Percentiles rank a stretch among this genome's conserved stretches.
Conservation (phyloP, 2,113 vertebrate species). For the Heptranchias perlo region DNA sequence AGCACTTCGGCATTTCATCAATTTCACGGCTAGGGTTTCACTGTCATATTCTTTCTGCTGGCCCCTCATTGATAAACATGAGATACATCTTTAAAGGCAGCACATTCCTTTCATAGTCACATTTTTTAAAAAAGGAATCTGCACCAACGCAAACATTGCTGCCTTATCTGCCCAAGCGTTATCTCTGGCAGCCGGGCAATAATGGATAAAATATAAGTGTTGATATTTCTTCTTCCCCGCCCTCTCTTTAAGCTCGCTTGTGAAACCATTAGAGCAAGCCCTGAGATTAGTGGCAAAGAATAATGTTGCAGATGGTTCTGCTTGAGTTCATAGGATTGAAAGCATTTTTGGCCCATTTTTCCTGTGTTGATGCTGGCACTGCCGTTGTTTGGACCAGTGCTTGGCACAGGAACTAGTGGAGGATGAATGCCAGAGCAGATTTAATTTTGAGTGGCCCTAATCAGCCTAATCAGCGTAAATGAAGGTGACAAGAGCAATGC, state of each 20-base stretch:
- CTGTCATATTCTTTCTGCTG: conserved; percentile 61
- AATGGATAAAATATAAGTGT: conserved; percentile 51
- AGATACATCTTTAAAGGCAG: conserved; percentile 51
- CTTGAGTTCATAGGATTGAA: conserved; percentile 36
- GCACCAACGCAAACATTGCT: conserved; percentile 53
- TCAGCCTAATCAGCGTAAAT: background rate
- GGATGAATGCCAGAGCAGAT: background rate
- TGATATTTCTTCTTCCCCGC: conserved; percentile 22
- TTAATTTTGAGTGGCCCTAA: background rate
- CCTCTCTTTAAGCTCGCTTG: background rate
- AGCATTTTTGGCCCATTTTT: conserved; percentile 31
- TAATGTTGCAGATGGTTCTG: conserved; percentile 15
- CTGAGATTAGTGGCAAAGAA: background rate
- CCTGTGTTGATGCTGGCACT: conserved; percentile 35
- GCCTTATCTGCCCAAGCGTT: conserved; percentile 45
- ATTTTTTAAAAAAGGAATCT: conserved; percentile 54
- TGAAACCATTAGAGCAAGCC: conserved; percentile 7
- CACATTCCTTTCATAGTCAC: conserved; percentile 64
- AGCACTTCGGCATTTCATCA: conserved; percentile 61
- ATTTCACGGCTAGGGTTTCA: conserved; percentile 61
- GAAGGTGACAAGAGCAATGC: background rate
- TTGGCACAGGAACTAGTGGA: background rate
- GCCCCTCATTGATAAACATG: conserved; percentile 59
- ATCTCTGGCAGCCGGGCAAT: conserved; percentile 49
- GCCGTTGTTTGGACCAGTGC: background rate